Percentiles rank a stretch among this genome's conserved stretches.
Evolutionary conservation across 2,888 invertebrate species (phyloP).

Genomic region (Muschampia plurimacula): DNA sequence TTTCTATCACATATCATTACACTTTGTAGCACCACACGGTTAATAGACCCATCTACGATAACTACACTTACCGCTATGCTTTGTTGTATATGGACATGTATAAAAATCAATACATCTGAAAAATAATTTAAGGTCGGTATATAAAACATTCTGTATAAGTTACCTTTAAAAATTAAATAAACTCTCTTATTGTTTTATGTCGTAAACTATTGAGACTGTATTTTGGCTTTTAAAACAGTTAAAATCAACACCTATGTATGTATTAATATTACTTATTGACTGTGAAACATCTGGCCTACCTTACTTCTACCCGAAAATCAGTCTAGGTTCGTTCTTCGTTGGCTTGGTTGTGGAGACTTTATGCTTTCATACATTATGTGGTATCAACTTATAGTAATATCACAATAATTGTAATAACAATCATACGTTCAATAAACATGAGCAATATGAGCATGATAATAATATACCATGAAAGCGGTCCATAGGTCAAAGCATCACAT

Average conservation of each 20-base stretch:
- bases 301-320: constrained; percentile 83
- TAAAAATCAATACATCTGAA: constrained; percentile 85
- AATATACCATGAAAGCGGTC: constrained; percentile 29
- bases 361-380: constrained; percentile 55
- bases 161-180: constrained; percentile 84
- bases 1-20: constrained; percentile 85
- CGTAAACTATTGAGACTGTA: constrained; percentile 79
- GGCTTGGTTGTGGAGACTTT: constrained; percentile 66
- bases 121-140: constrained; percentile 83
- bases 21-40: constrained; percentile 84
- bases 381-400: constrained; percentile 79
- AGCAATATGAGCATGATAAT: constrained; percentile 35
- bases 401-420: constrained; percentile 76
- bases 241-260: constrained; percentile 76
- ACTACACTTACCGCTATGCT: constrained; percentile 82
- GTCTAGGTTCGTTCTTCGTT: constrained; percentile 77
- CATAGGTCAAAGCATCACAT: constrained; percentile 15
- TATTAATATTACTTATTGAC: constrained; percentile 73
- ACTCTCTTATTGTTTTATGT: constrained; percentile 81
- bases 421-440: constrained; percentile 47
- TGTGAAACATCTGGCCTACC: constrained; percentile 77
- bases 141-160: constrained; percentile 83
- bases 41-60: constrained; percentile 83
- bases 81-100: constrained; percentile 83
- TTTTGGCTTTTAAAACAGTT: constrained; percentile 77